A percentile compares a stretch with the other conserved stretches of the same genome.
Conservation (phyloP, 2,797 vertebrate species). For the Pseudocheirus occidentalis region DNA sequence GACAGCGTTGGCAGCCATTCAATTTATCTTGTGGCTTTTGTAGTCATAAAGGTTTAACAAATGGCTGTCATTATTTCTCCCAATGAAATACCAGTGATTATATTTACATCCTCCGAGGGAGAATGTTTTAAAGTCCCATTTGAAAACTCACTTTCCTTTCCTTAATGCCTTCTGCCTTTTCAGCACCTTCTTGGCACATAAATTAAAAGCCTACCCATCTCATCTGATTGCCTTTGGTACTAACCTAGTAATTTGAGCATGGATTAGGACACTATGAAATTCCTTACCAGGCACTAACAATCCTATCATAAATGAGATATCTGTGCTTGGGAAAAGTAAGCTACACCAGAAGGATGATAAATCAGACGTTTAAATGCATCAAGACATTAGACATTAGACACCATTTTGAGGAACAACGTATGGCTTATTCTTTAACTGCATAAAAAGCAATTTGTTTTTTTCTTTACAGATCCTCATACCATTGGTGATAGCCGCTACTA, state of each 20-base stretch:
- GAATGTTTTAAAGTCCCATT: background rate
- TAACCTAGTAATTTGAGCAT: background rate
- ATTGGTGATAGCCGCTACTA: background rate
- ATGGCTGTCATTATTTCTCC: background rate
- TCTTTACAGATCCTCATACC: slow-evolving; percentile 11
- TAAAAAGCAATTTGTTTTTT: background rate
- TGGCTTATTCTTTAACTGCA: slow-evolving; percentile 9
- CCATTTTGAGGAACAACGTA: slow-evolving; percentile 18
- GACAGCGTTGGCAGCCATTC: background rate
- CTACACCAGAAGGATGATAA: background rate
- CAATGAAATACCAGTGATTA: background rate
- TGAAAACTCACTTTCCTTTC: background rate
- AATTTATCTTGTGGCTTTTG: background rate
- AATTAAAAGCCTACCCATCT: background rate
- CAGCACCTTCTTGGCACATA: background rate
- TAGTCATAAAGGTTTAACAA: background rate
- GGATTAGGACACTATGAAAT: background rate
- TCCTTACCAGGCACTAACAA: background rate
- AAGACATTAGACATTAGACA: background rate
- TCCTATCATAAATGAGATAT: background rate
- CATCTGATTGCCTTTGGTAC: background rate
- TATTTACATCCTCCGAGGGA: background rate
- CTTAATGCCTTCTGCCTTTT: background rate
- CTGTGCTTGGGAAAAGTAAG: background rate
- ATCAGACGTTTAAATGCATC: background rate